Percentiles rank a stretch among this genome's conserved stretches.
phyloP scores from a whole-genome alignment of 2,888 invertebrate genomes.

The Torymus texanus region DNA sequence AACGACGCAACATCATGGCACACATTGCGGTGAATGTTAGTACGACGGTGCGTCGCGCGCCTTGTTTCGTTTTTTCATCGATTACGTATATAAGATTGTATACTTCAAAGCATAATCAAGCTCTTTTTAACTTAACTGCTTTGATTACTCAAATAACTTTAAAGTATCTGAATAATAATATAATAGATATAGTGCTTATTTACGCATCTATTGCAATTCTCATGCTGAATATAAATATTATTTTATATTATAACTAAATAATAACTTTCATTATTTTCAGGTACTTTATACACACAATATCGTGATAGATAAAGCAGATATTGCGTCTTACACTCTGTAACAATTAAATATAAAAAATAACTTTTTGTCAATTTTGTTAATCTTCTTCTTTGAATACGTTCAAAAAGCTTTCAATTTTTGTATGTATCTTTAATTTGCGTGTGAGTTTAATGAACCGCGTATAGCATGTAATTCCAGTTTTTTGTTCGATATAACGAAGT shows the following conservation, averaged over 20 bases:
- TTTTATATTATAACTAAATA: constrained; percentile 52
- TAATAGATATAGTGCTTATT: constrained; percentile 25
- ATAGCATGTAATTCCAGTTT: no score
- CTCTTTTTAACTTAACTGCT: constrained; percentile 34
- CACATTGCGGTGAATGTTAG: constrained; percentile 50
- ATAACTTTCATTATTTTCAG: constrained; percentile 69
- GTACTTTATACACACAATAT: constrained; percentile 74
- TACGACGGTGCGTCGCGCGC: constrained; percentile 48
- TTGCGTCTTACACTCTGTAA: constrained; percentile 57
- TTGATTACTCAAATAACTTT: constrained; percentile 19
- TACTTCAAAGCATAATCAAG: constrained; percentile 40
- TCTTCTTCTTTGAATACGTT: constrained; percentile 11
- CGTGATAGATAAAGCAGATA: constrained; percentile 68
- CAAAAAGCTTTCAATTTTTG: background rate
- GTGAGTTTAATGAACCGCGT: no score
- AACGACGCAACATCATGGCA: constrained; percentile 56
- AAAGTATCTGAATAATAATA: constrained; percentile 50
- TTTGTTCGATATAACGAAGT: no score
- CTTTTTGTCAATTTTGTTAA: constrained; percentile 45
- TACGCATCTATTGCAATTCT: constrained; percentile 13
- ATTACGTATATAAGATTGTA: constrained; percentile 48
- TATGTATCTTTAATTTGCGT: background rate
- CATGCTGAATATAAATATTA: constrained; percentile 49
- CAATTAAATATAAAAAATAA: constrained; percentile 50
- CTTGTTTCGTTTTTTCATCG: constrained; percentile 19